phyloP scores from a whole-genome alignment of 2,797 vertebrate species.

The Alectoris magna region DNA sequence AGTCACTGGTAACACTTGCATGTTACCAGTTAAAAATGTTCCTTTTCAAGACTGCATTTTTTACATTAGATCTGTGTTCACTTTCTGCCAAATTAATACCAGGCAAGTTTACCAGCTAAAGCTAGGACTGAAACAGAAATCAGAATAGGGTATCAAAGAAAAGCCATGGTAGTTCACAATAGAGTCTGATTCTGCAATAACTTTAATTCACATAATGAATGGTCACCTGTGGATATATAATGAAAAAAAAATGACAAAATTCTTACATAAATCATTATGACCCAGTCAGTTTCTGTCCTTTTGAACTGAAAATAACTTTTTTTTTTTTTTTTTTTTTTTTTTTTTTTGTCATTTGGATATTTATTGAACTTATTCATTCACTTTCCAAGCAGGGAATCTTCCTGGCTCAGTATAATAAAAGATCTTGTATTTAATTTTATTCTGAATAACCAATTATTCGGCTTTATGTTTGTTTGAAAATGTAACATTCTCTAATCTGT shows the following conservation, averaged over 20 bases:
- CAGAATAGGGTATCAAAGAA: background rate
- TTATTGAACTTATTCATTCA: background rate
- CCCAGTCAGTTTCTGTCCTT: background rate
- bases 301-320: background rate
- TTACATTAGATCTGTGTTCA: background rate
- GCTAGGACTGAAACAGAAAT: background rate
- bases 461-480: background rate
- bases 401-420: background rate
- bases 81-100: background rate
- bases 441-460: background rate
- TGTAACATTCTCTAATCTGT: background rate
- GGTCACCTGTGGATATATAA: background rate
- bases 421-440: background rate
- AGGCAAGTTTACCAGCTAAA: background rate
- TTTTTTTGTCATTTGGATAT: background rate
- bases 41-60: background rate
- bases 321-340: background rate
- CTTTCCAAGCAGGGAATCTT: background rate
- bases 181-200: background rate
- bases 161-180: background rate
- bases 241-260: background rate
- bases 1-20: background rate
- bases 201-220: background rate
- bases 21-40: background rate
- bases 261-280: background rate